Evolutionary conservation across 92 coral and sea anemone genomes (phyloP).

Genomic region (Zoanthus sansibaricus): DNA sequence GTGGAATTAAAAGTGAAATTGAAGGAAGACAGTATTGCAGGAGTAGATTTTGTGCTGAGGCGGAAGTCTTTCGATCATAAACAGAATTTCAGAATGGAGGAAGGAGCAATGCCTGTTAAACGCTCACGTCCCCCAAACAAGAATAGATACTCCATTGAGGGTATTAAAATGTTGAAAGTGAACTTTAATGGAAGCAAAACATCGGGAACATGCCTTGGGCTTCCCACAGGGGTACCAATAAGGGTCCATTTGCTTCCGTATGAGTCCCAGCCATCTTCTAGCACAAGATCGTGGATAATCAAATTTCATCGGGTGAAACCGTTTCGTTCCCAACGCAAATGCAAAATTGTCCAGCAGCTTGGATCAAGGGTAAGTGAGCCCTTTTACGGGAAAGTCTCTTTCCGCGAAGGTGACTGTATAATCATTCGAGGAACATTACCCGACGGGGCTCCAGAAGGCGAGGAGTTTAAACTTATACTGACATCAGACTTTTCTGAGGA

Average conservation of each 20-base stretch:
- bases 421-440: slow-evolving; percentile 37
- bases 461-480: slow-evolving; percentile 42
- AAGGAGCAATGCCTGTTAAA: slow-evolving; percentile 20
- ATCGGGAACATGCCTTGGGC: slow-evolving; percentile 39
- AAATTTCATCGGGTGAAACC: slow-evolving; percentile 45
- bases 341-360: slow-evolving; percentile 38
- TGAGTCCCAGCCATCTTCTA: slow-evolving; percentile 45
- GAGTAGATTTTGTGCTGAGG: not conserved
- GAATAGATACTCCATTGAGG: slow-evolving; percentile 41
- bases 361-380: slow-evolving; percentile 48
- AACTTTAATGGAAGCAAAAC: slow-evolving; percentile 35
- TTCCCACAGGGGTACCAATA: slow-evolving; percentile 46
- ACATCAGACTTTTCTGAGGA: slow-evolving; percentile 38
- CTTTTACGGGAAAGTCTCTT: slow-evolving; percentile 45
- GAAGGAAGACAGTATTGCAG: not conserved
- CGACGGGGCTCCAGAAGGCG: slow-evolving; percentile 41
- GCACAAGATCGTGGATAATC: slow-evolving; percentile 34
- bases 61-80: slow-evolving; percentile 8
- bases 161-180: slow-evolving; percentile 35
- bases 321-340: slow-evolving; percentile 39
- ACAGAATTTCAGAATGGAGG: slow-evolving; percentile 16
- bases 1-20: not conserved
- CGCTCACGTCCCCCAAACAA: slow-evolving; percentile 31
- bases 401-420: slow-evolving; percentile 48
- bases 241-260: slow-evolving; percentile 31